Base-by-base conservation (phyloP, 2,113 vertebrate genomes). In the Oryzias woworae region DNA sequence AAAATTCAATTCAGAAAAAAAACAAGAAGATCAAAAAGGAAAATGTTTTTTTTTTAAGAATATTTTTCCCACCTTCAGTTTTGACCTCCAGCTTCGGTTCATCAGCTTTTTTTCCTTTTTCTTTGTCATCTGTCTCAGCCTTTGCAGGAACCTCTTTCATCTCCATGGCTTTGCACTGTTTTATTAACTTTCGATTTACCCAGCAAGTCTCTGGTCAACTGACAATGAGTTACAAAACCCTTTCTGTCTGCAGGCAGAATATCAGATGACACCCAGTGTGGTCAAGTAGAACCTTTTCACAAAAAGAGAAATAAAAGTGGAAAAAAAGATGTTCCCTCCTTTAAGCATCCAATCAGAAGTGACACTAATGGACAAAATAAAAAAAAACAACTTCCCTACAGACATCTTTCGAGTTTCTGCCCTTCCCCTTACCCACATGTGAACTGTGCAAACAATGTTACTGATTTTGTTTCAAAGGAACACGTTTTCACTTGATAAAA, bases 121-220 rank as follows among this genome's bases (percentile, higher is more conserved):
- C 53, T 17, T 67, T 62, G 14, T 26, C 2, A 0, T 10, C 3
- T 41, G 1, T 44, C 10, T 73, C 45, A 5, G 22, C 57, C 48
- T 74, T 57, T 2, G 0, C 3, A 1, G 12, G 3, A 12, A 82
- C 22, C 1, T 83, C 57, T 1, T 85, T 4, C 81, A 91, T 52
- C 64, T 91, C 88, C 62, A 85, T 89, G 41, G 22, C 57, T 62
- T 49, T 69, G 10, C 70, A 52, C 1, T 60, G 24, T 6, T 18
- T 61, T 20, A 58, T 51, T 42, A 69, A 70, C 47, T 86, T 81
- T 76, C 50, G 22, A 15, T 83, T 89, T 71, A 6, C 53, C 43
- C 0, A 1, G 5, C 10, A 51, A 58, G 18, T 53, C 41, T 70
- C 42, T 17, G 4, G 22, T 58, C 26, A 62, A 22, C 2, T 59